Conservation (phyloP, 2,113 vertebrate species). For the Passer domesticus region DNA sequence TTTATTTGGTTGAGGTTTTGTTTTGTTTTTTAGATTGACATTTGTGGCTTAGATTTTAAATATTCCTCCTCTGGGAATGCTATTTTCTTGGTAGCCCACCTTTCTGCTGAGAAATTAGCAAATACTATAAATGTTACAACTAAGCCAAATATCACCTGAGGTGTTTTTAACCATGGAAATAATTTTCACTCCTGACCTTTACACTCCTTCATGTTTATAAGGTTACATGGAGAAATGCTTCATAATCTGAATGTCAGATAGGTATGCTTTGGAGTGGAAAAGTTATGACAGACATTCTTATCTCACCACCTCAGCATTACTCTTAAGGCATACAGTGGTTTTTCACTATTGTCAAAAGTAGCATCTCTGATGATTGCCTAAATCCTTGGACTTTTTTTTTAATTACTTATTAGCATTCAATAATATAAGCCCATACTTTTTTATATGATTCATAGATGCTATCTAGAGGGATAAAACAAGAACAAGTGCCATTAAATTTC, state of each 20-base stretch:
- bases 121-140: constrained; percentile 42
- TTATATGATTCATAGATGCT: not conserved
- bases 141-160: constrained; percentile 23
- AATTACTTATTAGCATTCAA: not conserved
- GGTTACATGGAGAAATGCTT: not conserved
- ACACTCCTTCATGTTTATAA: not conserved
- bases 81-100: not conserved
- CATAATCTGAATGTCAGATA: constrained; percentile 2
- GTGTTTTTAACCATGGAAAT: constrained; percentile 27
- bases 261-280: not conserved
- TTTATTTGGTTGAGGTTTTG: not conserved
- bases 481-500: not conserved
- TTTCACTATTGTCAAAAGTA: not conserved
- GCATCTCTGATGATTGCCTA: not conserved
- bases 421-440: not conserved
- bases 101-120: constrained; percentile 17
- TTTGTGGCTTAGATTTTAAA: not conserved
- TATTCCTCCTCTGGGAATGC: not conserved
- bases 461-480: not conserved
- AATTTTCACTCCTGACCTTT: constrained; percentile 47
- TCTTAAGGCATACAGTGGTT: not conserved
- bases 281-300: not conserved
- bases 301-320: not conserved
- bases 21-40: not conserved
- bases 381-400: not conserved